These are phyloP conservation scores for Orchestia grillus DNA, from an alignment of 1,140 invertebrate species.

Conservation along the genomic window DNA sequence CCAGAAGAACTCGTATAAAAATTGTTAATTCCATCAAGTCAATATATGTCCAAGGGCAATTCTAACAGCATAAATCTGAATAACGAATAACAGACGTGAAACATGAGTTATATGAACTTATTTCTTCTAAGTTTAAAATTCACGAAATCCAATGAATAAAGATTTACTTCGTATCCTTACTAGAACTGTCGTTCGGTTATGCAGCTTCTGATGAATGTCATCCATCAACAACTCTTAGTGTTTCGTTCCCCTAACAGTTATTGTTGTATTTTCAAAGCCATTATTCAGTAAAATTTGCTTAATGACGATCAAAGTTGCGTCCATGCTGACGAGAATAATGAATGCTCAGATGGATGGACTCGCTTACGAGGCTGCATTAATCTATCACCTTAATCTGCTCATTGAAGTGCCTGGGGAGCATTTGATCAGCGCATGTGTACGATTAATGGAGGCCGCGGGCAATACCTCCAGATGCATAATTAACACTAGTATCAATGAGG, in stretches of 20 bases:
- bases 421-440: neutral
- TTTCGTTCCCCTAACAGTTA: neutral
- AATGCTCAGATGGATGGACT: neutral
- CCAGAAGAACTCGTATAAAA: no score
- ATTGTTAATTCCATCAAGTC: no score
- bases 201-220: no score
- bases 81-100: no score
- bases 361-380: neutral
- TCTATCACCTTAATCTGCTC: neutral
- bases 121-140: no score
- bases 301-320: neutral
- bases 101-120: no score
- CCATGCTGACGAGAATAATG: neutral
- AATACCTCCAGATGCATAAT: neutral
- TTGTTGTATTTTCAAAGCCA: neutral
- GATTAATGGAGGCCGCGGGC: neutral
- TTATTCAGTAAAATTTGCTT: neutral
- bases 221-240: neutral
- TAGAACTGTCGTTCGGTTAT: no score
- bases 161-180: no score
- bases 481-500: neutral
- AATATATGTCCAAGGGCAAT: no score
- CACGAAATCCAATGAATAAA: no score
- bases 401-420: neutral
- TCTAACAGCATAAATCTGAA: no score